phyloP scores from a whole-genome alignment of 2,113 vertebrate genomes.

The Oryzias celebensis region DNA sequence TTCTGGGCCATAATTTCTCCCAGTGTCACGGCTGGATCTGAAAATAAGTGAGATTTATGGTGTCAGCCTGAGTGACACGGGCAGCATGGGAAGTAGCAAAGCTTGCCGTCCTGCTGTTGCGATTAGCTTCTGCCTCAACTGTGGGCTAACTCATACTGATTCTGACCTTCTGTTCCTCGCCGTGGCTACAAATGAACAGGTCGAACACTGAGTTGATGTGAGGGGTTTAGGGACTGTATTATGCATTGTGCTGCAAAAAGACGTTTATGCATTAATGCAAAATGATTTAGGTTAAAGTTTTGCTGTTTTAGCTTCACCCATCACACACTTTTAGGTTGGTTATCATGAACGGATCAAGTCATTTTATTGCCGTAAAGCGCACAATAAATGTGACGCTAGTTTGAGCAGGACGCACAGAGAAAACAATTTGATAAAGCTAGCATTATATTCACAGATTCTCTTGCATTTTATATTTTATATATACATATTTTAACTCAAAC shows the following conservation, averaged over 20 bases:
- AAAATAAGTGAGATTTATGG: constrained; percentile 82
- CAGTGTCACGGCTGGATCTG: constrained; percentile 67
- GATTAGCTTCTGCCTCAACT: constrained; percentile 45
- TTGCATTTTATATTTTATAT: no score
- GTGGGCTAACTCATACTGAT: constrained; percentile 40
- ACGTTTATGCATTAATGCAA: background rate
- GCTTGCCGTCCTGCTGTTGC: constrained; percentile 31
- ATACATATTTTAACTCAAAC: no score
- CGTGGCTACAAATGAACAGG: constrained; percentile 51
- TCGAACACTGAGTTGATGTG: constrained; percentile 37
- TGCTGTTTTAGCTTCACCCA: no score
- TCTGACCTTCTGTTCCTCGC: constrained; percentile 30
- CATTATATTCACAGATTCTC: no score
- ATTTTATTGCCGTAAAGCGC: no score
- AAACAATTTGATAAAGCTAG: no score
- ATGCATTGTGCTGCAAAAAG: constrained; percentile 44
- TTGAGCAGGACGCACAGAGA: no score
- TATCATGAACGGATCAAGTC: no score
- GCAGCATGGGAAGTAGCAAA: constrained; percentile 70
- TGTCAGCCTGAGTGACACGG: constrained; percentile 75
- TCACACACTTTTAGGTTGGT: no score
- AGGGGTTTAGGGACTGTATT: constrained; percentile 36
- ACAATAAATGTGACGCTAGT: no score
- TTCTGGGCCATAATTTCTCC: constrained; percentile 73
- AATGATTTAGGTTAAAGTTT: no score